phyloP scores from a whole-genome alignment of 1,140 invertebrate genomes.

The Panagrolaimus sp. region DNA sequence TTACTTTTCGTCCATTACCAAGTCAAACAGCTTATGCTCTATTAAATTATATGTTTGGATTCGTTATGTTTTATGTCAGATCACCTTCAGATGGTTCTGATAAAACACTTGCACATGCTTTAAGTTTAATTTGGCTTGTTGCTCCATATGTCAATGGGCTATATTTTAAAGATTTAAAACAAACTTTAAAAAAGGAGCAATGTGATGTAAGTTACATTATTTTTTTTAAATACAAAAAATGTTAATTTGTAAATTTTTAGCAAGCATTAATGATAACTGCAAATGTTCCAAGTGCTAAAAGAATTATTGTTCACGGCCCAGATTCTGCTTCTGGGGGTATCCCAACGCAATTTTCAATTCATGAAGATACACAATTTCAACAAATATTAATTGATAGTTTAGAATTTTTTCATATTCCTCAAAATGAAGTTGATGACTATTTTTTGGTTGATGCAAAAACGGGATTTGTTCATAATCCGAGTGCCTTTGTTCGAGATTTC shows the following conservation, averaged over 20 bases:
- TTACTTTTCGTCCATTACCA: conserved; percentile 84
- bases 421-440: conserved; percentile 78
- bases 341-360: conserved; percentile 93
- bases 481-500: conserved; percentile 68
- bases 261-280: conserved; percentile 89
- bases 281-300: conserved; percentile 96
- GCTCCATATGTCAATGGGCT: conserved; percentile 89
- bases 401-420: conserved; percentile 93
- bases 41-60: conserved; percentile 96
- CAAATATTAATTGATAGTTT: conserved; percentile 89
- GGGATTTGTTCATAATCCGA: conserved; percentile 68
- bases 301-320: conserved; percentile 94
- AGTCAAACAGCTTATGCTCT: conserved; percentile 96
- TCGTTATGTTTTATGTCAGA: conserved; percentile 97
- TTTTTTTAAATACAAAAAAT: conserved; percentile 3
- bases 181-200: conserved; percentile 95
- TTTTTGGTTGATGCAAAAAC: conserved; percentile 96
- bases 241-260: conserved; percentile 53
- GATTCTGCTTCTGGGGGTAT: conserved; percentile 80
- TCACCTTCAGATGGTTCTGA: conserved; percentile 87
- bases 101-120: conserved; percentile 81
- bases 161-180: conserved; percentile 98
- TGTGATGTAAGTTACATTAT: conserved; percentile 71
- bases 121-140: conserved; percentile 93
- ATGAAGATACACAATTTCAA: conserved; percentile 96